Percentiles rank a stretch among this genome's conserved stretches.
Conservation (phyloP, 2,888 invertebrate species). For the Drosophila rubida region DNA sequence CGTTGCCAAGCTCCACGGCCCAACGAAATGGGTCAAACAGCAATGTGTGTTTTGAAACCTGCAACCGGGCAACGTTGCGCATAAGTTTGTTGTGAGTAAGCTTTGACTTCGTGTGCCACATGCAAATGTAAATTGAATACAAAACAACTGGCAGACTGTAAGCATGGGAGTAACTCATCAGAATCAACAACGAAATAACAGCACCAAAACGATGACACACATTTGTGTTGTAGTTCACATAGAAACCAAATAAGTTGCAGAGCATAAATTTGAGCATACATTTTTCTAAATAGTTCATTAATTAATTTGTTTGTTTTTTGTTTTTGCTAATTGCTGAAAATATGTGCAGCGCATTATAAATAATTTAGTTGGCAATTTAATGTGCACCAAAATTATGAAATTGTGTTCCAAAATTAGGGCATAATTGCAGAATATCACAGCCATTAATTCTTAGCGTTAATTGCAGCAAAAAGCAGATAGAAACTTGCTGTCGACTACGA, state of each 20-base stretch:
- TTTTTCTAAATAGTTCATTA: too few species aligned
- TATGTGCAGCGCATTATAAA: neutral
- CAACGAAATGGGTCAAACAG: conserved; percentile 64
- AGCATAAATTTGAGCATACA: conserved; percentile 13
- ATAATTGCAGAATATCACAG: neutral
- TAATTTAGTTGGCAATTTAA: neutral
- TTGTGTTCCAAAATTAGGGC: neutral
- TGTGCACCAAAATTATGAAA: neutral
- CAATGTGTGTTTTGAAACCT: conserved; percentile 34
- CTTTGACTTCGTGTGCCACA: conserved; percentile 40
- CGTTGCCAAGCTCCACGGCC: too few species aligned
- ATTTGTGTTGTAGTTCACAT: conserved; percentile 15
- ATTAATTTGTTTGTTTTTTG: too few species aligned
- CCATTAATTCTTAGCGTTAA: neutral
- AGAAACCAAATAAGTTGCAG: conserved; percentile 1
- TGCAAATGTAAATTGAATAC: conserved; percentile 44
- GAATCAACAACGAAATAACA: conserved; percentile 27
- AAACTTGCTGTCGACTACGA: neutral
- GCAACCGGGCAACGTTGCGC: conserved; percentile 52
- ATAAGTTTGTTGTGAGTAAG: conserved; percentile 47
- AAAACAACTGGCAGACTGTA: conserved; percentile 8
- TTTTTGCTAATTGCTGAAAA: neutral
- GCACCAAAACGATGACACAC: conserved; percentile 49
- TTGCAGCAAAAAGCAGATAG: neutral
- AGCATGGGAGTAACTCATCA: conserved; percentile 27